These are phyloP conservation scores for Hesperia comma DNA, from an alignment of 2,888 invertebrate genomes.

Conservation along the genomic window DNA sequence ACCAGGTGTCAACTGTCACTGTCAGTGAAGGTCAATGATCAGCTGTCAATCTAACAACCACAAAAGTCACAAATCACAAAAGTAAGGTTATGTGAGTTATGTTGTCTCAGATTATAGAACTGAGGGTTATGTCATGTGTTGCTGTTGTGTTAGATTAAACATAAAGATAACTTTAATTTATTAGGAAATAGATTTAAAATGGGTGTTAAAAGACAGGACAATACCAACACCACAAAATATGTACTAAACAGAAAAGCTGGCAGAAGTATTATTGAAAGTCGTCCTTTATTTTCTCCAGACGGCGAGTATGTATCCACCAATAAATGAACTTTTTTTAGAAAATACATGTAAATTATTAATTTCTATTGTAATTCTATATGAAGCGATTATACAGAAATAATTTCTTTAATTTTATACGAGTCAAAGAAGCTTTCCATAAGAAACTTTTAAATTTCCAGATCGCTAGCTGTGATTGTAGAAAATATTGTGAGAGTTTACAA, in stretches of 20 bases:
- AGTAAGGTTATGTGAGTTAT: too few species aligned
- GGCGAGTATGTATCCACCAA: conserved; percentile 69
- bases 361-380: too few species aligned
- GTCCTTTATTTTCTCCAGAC: conserved; percentile 76
- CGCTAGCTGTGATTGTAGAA: conserved; percentile 72
- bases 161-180: conserved; percentile 7
- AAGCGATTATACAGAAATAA: too few species aligned
- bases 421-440: too few species aligned
- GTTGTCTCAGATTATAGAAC: too few species aligned
- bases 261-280: conserved; percentile 74
- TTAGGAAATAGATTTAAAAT: conserved; percentile 49
- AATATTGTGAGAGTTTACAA: conserved; percentile 74
- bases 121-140: conserved; percentile 60
- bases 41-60: conserved; percentile 1
- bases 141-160: conserved; percentile 8
- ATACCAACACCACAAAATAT: conserved; percentile 55
- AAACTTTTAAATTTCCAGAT: conserved; percentile 56
- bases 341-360: too few species aligned
- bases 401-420: too few species aligned
- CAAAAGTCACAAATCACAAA: not conserved
- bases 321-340: too few species aligned
- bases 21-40: too few species aligned
- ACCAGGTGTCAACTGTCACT: too few species aligned
- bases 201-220: conserved; percentile 57
- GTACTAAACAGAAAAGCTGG: conserved; percentile 74